Evolutionary conservation across 2,797 vertebrate genomes (phyloP).

Genomic region (Gallinago nigripennis): DNA sequence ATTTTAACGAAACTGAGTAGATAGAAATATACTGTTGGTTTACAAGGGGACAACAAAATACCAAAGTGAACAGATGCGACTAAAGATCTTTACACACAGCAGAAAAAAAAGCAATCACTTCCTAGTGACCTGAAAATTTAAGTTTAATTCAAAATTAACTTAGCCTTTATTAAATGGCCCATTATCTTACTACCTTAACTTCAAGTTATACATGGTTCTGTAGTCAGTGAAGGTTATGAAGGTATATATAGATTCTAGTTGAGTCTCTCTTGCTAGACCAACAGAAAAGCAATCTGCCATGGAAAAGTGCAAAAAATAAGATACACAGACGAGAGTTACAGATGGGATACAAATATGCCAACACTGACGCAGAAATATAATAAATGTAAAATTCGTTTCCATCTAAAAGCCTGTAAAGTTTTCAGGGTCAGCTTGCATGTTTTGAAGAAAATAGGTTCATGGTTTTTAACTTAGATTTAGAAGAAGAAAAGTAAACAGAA

Average conservation of each 20-base stretch:
- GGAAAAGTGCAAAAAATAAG: not conserved
- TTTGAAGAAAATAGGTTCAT: not conserved
- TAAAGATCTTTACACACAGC: not conserved
- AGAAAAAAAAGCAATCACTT: not conserved
- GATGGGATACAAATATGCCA: not conserved
- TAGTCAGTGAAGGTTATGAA: not conserved
- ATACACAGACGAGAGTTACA: not conserved
- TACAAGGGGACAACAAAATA: not conserved
- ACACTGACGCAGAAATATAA: too few species aligned
- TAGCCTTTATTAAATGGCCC: not conserved
- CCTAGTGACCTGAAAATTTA: not conserved
- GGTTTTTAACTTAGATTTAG: not conserved
- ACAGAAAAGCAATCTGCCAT: not conserved
- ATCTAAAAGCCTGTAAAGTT: not conserved
- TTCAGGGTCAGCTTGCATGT: not conserved
- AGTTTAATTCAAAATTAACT: not conserved
- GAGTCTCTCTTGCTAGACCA: not conserved
- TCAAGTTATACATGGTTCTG: too few species aligned
- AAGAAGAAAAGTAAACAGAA: not conserved
- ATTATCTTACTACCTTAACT: not conserved
- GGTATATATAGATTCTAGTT: not conserved
- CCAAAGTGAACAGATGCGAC: not conserved
- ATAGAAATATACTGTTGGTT: not conserved
- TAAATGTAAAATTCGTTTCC: not conserved
- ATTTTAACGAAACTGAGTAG: not conserved